Evolutionary conservation across 2,113 vertebrate genomes (phyloP), one percentile per base, ranked within the genome.

Genomic region (Myrmecophaga tridactyla): DNA sequence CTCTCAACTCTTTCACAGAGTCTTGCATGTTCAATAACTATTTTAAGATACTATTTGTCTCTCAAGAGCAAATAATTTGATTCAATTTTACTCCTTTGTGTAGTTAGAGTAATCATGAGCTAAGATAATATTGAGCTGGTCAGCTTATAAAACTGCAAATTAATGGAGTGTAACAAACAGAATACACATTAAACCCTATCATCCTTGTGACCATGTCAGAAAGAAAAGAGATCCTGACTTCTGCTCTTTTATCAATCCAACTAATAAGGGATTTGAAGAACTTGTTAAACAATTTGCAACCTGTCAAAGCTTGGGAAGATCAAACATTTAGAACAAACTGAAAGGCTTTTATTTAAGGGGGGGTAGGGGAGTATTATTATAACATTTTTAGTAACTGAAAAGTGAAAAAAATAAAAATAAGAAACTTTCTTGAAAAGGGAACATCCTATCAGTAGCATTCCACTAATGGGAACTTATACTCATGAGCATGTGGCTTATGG

Each of bases 231-330:
- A 96, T 89, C 9, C 6, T 53, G 15, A n/a, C 3, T n/a, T 90
- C 92, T 92, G 4, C 70, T 89, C 56, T 94, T 67, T 36, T 81
- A 53, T 97, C 94, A 97, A 39, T 77, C 34, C 56, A 88, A 67
- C 51, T 92, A 81, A 92, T 17, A 82, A 91, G 27, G 34, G 77
- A 77, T 34, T 80, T n/a, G 56, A 95, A 93, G 53, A 94, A 92
- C 34, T 43, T 92, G 89, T 92, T 87, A 94, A 94, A 65, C 92
- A 92, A 63, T 96, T 94, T 86, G 1, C 70, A 90, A 87, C 88
- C 83, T 96, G 56, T 86, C 96, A 96, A 95, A 96, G 97, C 39
- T 88, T 95, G 85, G 36, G 25, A 81, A 69, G 25, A 90, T 94
- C 92, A 95, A 96, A 83, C 43, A 73, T 53, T 96, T 73, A 89